Conservation (phyloP, 2,888 invertebrate species). For the Thumatha senex region DNA sequence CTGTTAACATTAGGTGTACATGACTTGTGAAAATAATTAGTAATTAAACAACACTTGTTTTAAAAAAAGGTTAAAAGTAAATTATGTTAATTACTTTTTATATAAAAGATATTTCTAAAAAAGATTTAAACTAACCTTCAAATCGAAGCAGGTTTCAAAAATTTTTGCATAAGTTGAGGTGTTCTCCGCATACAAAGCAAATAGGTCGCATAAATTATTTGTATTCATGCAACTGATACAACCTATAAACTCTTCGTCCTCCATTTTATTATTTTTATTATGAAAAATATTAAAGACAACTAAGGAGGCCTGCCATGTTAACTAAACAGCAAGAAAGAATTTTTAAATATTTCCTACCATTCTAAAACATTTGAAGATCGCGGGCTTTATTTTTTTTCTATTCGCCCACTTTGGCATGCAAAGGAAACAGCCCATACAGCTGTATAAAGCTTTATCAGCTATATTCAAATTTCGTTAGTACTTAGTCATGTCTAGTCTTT, state of each 20-base stretch:
- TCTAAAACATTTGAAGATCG: slow-evolving; percentile 36
- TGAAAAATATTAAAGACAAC: slow-evolving; percentile 26
- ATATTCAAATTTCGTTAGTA: too few species aligned
- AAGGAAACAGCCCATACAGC: too few species aligned
- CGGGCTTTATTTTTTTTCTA: slow-evolving; percentile 34
- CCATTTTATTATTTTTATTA: slow-evolving; percentile 49
- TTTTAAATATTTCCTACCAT: slow-evolving; percentile 19
- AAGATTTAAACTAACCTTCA: slow-evolving; percentile 55
- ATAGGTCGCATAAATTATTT: slow-evolving; percentile 77
- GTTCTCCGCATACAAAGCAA: slow-evolving; percentile 70
- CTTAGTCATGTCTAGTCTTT: too few species aligned
- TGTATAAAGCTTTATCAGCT: too few species aligned
- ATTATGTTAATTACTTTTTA: slow-evolving; percentile 13
- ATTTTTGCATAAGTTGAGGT: slow-evolving; percentile 72
- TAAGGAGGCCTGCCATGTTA: slow-evolving; percentile 44
- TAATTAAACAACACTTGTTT: not conserved
- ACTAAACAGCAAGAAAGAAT: slow-evolving; percentile 12
- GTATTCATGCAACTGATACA: slow-evolving; percentile 78
- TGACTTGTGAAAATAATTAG: too few species aligned
- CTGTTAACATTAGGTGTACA: too few species aligned
- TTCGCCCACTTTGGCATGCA: too few species aligned
- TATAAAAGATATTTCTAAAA: slow-evolving; percentile 25
- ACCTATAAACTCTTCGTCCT: slow-evolving; percentile 76
- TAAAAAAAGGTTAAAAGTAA: slow-evolving; percentile 18
- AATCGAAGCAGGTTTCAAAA: slow-evolving; percentile 74